Evolutionary conservation across 2,888 invertebrate species (phyloP), one percentile per base, ranked within the genome.

Genomic region (Lysandra bellargus): DNA sequence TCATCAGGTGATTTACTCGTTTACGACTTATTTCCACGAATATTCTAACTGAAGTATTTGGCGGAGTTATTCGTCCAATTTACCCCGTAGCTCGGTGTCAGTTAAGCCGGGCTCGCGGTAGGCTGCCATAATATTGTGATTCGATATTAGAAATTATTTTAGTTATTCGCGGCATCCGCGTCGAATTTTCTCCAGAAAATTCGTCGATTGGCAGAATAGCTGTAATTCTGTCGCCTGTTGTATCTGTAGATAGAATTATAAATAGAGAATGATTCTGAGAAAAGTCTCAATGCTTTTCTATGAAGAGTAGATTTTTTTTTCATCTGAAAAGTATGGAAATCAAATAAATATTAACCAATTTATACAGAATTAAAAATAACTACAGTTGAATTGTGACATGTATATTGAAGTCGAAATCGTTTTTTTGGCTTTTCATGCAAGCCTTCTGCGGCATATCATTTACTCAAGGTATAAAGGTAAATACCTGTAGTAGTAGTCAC

Each of bases 91-190:
- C 44, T 79, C 74, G 78, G 79, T 80, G 79, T 49, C 78, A 49
- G 78, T 73, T 61, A 79, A 79, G 81, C 81, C 61, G 69, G 60
- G 79, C 78, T 61, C 78, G 23, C 78, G 80, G 78, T 74, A 80
- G 79, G 79, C 79, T 69, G 80, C 64, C 76, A 30, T 77, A 74
- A 80, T 80, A 64, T 76, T 78, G 40, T 44, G 78, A 73, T 76
- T 76, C 80, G 30, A 81, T 79, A 64, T 78, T 78, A 57, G 76
- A 76, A 53, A 30, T 53, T 57, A 76, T 57, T 76, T 76, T 49
- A 53, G 53, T 49, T 75, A 44, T 23, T 30, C 69, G 69, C 33
- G 33, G 33, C 33, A 69, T 69, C 69, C 33, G 5, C 69, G 69
- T 33, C 33, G 69, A 69, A 69, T 69, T 69, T 69, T 37, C 69